Conservation (phyloP, 2,888 invertebrate genomes). For the Marasmarcha lunaedactyla region DNA sequence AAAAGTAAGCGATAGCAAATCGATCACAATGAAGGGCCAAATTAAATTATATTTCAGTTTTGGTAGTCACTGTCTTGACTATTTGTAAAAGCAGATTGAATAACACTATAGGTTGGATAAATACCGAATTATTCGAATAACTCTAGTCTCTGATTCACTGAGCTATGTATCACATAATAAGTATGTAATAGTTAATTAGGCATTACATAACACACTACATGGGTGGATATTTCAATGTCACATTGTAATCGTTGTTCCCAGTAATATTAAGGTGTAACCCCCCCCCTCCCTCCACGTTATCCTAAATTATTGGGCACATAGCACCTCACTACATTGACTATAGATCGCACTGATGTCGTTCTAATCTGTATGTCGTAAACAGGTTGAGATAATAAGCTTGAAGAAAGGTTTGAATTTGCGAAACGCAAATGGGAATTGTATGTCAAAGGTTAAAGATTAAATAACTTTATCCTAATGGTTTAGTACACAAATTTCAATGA, state of each 20-base stretch:
- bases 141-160: constrained; percentile 24
- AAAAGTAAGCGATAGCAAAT: constrained; percentile 16
- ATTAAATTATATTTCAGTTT: constrained; percentile 20
- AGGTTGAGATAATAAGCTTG: too few relatives aligned
- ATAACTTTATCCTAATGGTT: constrained; percentile 1
- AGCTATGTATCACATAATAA: constrained; percentile 13
- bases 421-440: too few relatives aligned
- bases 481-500: constrained; percentile 17
- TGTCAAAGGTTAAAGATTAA: too few relatives aligned
- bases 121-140: constrained; percentile 43
- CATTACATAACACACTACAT: constrained; percentile 23
- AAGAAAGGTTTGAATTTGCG: too few relatives aligned
- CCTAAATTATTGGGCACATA: constrained; percentile 14
- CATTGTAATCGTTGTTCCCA: constrained; percentile 25
- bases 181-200: constrained; percentile 27
- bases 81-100: background rate
- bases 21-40: constrained; percentile 26
- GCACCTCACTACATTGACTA: constrained; percentile 6
- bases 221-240: constrained; percentile 32
- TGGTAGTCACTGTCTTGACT: background rate
- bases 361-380: too few relatives aligned
- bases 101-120: constrained; percentile 27
- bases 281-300: constrained; percentile 10
- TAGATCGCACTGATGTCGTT: too few relatives aligned
- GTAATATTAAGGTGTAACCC: constrained; percentile 15